Percentiles rank a stretch among this genome's conserved stretches.
Conservation (phyloP, 2,797 vertebrate genomes). For the Bradypodion pumilum region DNA sequence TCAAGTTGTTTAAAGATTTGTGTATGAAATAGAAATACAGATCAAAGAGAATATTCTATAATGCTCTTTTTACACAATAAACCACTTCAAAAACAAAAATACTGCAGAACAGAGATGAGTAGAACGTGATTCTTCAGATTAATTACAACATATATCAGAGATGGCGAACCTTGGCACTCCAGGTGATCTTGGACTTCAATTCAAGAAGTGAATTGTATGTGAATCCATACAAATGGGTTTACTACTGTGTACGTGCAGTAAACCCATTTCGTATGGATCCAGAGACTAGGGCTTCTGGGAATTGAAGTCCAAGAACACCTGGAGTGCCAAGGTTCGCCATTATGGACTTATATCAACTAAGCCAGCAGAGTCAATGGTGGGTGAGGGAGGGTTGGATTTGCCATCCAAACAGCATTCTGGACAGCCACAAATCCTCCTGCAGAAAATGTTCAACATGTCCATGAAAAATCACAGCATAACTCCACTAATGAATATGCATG, state of each 20-base stretch:
- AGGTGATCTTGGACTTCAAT: too few relatives aligned
- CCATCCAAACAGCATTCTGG: background rate
- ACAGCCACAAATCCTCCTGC: background rate
- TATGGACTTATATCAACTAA: background rate
- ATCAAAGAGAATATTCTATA: background rate
- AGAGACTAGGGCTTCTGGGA: too few relatives aligned
- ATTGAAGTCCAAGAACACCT: too few relatives aligned
- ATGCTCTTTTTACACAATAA: background rate
- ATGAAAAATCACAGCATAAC: background rate
- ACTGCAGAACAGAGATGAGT: background rate
- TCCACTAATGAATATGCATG: background rate
- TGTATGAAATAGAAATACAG: background rate
- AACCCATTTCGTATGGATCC: too few relatives aligned
- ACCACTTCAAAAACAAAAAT: background rate
- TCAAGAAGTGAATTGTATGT: too few relatives aligned
- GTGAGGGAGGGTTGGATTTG: background rate
- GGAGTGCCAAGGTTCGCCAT: too few relatives aligned
- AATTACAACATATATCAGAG: too few relatives aligned
- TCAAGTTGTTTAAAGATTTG: conserved; percentile 4
- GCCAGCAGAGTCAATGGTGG: background rate
- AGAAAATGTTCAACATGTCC: background rate
- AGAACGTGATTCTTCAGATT: background rate
- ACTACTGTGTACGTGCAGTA: too few relatives aligned
- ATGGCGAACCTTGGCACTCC: too few relatives aligned
- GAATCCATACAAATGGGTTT: too few relatives aligned